Evolutionary conservation across 2,888 invertebrate species (phyloP), one percentile per base, ranked within the genome.

Genomic region (Heliconius charithonia): DNA sequence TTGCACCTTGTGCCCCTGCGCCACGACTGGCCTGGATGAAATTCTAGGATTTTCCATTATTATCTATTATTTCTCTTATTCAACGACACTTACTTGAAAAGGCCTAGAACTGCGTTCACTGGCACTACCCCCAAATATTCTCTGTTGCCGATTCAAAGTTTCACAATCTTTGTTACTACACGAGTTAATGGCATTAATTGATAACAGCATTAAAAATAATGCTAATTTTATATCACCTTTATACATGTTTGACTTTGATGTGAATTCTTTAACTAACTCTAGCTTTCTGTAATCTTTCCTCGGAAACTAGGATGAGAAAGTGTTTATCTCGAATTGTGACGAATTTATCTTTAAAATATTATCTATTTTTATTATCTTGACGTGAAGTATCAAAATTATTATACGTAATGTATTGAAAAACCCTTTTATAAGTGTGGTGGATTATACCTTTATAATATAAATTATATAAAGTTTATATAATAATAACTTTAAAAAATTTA

Each of bases 41-140:
- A 59, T n/a, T 12, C 3, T n/a, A 59, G 10, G 10, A 59, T n/a
- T n/a, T n/a, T n/a, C n/a, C n/a, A n/a, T n/a, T n/a, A 59, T 59
- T n/a, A 1, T 22, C 22, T 9, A 59, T n/a, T 62, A 4, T 29
- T 29, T 19, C 4, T 27, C 1, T 32, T 45, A 56, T 66, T 56
- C 22, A 56, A 22, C 59, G 0, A n/a, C 29, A 80, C 86, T 84
- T 83, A 93, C 94, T 89, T 94, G 94, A 84, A 91, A 95, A 3
- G 94, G 94, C 76, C 94, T 89, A 0, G 90, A 87, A 76, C 92
- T 88, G 19, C 86, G 86, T 79, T 91, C 89, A 19, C 87, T 86
- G 4, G 85, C 87, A 0, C 85, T 88, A 0, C 93, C 94, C 0
- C 88, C 91, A 0, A 83, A 83, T 75, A 94, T 90, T 79, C 93